phyloP scores from a whole-genome alignment of 1,140 invertebrate species.

The Metopolophium dirhodum region DNA sequence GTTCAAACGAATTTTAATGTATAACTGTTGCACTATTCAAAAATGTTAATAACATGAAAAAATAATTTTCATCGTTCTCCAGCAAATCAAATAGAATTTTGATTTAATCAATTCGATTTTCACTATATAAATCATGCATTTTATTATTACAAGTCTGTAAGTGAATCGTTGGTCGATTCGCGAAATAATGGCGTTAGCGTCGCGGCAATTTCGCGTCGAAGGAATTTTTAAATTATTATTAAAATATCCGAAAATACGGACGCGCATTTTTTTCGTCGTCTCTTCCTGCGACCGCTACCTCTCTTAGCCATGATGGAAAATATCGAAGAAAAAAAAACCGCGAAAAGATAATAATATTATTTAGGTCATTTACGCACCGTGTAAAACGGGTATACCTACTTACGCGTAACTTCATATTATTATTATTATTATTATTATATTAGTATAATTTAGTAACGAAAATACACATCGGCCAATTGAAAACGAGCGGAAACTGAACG shows the following conservation, averaged over 20 bases:
- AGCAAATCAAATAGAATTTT: background rate
- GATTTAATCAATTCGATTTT: background rate
- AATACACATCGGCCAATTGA: conserved; percentile 24
- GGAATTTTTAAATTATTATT: background rate
- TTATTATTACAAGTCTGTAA: background rate
- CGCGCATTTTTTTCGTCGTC: background rate
- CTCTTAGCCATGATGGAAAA: background rate
- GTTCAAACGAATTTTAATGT: background rate
- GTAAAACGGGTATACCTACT: background rate
- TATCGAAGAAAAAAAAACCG: background rate
- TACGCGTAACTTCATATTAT: background rate
- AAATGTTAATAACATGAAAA: background rate
- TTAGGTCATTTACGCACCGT: background rate
- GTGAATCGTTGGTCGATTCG: background rate
- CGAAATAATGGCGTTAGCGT: background rate
- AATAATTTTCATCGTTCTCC: background rate
- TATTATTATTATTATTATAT: background rate
- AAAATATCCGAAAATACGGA: background rate
- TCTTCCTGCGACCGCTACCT: background rate
- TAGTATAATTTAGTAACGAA: background rate
- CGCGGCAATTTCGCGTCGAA: background rate
- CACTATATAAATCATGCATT: background rate
- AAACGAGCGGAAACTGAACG: background rate
- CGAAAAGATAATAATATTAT: background rate
- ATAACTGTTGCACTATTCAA: background rate